Evolutionary conservation across 2,797 vertebrate genomes (phyloP).

Genomic region (Acropternis orthonyx): DNA sequence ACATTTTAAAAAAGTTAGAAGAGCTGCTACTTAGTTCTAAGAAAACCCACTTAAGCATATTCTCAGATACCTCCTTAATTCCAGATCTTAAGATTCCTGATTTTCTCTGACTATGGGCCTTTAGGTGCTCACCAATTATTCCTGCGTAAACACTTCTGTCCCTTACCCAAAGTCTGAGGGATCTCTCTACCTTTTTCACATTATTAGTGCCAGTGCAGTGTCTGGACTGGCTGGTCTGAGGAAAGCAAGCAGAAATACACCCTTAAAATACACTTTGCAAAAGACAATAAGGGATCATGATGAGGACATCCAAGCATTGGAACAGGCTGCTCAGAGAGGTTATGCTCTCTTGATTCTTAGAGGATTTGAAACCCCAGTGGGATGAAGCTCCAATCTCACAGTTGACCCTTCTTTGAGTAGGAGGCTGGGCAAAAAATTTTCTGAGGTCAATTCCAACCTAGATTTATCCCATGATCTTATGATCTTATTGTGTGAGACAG

Average conservation of each 20-base stretch:
- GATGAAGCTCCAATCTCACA: neutral
- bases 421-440: neutral
- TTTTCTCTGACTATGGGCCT: neutral
- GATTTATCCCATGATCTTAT: neutral
- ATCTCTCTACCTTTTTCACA: neutral
- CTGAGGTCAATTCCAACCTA: neutral
- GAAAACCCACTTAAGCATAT: neutral
- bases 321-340: neutral
- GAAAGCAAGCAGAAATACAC: neutral
- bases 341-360: neutral
- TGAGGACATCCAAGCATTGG: neutral
- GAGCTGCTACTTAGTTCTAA: neutral
- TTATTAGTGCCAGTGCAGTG: neutral
- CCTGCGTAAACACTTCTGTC: neutral
- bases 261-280: neutral
- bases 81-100: neutral
- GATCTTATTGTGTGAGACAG: neutral
- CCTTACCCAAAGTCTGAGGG: neutral
- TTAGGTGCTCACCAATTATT: neutral
- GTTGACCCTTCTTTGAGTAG: neutral
- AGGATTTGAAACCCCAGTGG: neutral
- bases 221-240: neutral
- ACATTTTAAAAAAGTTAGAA: neutral
- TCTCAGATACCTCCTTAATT: neutral
- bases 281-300: rapidly evolving